Percentiles rank a stretch among this genome's conserved stretches.
phyloP scores from a whole-genome alignment of 2,797 vertebrate genomes.

The Gymnothorax javanicus region DNA sequence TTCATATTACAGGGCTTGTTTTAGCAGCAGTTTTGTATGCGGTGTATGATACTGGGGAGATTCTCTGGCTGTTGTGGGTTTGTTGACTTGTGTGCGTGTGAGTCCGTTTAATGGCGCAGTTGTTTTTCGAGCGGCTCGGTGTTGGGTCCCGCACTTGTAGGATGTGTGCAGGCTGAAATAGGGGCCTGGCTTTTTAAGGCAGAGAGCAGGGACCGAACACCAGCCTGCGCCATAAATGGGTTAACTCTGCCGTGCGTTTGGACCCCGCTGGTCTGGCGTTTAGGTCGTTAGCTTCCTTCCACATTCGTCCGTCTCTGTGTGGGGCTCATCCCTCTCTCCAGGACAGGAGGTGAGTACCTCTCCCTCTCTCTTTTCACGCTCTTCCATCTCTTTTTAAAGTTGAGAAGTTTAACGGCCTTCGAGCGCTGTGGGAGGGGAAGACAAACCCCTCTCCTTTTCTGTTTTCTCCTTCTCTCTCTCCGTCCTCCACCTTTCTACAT shows the following conservation, averaged over 20 bases:
- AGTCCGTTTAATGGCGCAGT: not conserved
- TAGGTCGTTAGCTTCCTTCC: slow-evolving; percentile 9
- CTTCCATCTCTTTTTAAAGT: slow-evolving; percentile 35
- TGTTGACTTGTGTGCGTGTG: not conserved
- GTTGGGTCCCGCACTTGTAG: not conserved
- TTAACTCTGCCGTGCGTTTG: not conserved
- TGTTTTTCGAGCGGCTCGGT: too few relatives aligned
- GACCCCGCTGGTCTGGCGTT: not conserved
- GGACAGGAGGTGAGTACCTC: slow-evolving; percentile 64
- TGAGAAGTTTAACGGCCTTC: slow-evolving; percentile 50
- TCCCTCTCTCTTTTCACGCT: slow-evolving; percentile 43
- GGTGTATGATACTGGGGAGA: not conserved
- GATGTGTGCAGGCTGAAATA: not conserved
- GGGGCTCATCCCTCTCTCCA: slow-evolving; percentile 44
- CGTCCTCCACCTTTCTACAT: slow-evolving; percentile 30
- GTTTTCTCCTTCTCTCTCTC: slow-evolving; percentile 18
- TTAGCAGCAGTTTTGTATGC: not conserved
- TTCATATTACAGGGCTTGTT: not conserved
- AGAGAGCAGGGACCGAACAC: not conserved
- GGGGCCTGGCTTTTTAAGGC: not conserved
- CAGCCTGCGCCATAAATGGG: not conserved
- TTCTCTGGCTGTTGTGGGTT: not conserved
- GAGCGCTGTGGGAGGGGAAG: slow-evolving; percentile 61
- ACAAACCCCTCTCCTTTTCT: slow-evolving; percentile 46
- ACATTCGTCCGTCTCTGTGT: slow-evolving; percentile 3